A percentile compares a stretch with the other conserved stretches of the same genome.
These are phyloP conservation scores for Drosophila sechellia DNA, from an alignment of 1,140 invertebrate genomes.

Conservation along the genomic window DNA sequence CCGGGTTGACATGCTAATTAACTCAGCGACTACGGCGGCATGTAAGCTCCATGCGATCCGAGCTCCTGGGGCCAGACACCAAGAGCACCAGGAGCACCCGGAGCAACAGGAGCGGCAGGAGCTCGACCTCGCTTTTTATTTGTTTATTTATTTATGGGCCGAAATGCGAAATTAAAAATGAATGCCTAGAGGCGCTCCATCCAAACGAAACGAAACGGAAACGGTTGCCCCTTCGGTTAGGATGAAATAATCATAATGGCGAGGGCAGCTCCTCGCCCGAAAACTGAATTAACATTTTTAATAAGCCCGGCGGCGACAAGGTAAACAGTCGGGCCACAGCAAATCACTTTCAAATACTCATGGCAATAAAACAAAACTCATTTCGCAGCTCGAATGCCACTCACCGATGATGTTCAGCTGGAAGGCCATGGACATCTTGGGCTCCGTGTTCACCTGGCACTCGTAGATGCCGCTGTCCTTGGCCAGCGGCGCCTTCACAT, in stretches of 20 bases:
- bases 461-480: slow-evolving; percentile 94
- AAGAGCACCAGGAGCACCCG: neutral
- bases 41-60: slow-evolving; percentile 16
- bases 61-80: neutral
- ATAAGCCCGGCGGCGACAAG: slow-evolving; percentile 37
- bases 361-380: neutral
- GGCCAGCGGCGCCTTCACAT: slow-evolving; percentile 94
- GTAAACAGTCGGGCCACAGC: slow-evolving; percentile 26
- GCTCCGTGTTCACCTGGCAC: slow-evolving; percentile 96
- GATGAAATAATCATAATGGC: slow-evolving; percentile 69
- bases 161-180: slow-evolving; percentile 78
- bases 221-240: slow-evolving; percentile 8
- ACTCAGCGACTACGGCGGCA: slow-evolving; percentile 34
- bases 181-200: slow-evolving; percentile 58
- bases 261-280: neutral
- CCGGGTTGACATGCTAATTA: slow-evolving; percentile 67
- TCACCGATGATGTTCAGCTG: slow-evolving; percentile 94
- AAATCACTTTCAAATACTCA: slow-evolving; percentile 18
- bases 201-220: slow-evolving; percentile 33
- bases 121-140: slow-evolving; percentile 25
- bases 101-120: neutral
- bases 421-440: slow-evolving; percentile 95
- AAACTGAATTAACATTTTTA: slow-evolving; percentile 67
- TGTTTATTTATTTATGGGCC: slow-evolving; percentile 69
- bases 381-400: slow-evolving; percentile 75